Conservation (phyloP, 2,797 vertebrate genomes). For the Yasuhikotakia modesta region DNA sequence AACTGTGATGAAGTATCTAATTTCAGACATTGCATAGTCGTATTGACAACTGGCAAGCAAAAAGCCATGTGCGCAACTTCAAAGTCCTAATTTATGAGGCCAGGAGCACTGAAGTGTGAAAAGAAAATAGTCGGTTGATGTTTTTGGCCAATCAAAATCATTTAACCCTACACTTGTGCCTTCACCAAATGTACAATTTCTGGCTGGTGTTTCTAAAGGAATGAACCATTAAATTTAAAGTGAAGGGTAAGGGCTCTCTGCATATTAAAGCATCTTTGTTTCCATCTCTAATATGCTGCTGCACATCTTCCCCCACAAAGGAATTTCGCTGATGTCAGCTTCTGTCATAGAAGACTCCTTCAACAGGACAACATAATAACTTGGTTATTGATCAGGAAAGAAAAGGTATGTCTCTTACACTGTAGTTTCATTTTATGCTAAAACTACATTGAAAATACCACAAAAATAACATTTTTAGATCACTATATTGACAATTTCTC, state of each 20-base stretch:
- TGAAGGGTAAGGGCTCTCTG: not conserved
- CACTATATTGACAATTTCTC: no score
- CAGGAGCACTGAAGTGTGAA: slow-evolving; percentile 37
- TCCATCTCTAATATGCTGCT: not conserved
- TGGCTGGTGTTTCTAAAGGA: not conserved
- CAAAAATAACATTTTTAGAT: no score
- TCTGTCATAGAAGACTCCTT: slow-evolving; percentile 1
- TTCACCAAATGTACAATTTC: slow-evolving; percentile 14
- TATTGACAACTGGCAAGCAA: slow-evolving; percentile 41
- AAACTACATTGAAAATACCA: not conserved
- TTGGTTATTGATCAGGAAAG: slow-evolving; percentile 20
- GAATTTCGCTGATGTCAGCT: not conserved
- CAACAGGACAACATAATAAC: not conserved
- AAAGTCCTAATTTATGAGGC: slow-evolving; percentile 41
- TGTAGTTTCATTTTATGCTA: no score
- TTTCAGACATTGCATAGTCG: slow-evolving; percentile 45
- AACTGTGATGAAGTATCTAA: slow-evolving; percentile 32
- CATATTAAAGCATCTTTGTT: slow-evolving; percentile 16
- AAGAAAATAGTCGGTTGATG: slow-evolving; percentile 39
- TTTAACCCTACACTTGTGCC: slow-evolving; percentile 33
- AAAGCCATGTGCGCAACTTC: slow-evolving; percentile 12
- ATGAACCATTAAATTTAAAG: slow-evolving; percentile 6
- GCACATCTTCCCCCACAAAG: not conserved
- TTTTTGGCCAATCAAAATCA: slow-evolving; percentile 27
- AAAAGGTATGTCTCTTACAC: slow-evolving; percentile 4